Evolutionary conservation across 2,113 vertebrate genomes (phyloP).

Genomic region (Leptobrachium leishanense): DNA sequence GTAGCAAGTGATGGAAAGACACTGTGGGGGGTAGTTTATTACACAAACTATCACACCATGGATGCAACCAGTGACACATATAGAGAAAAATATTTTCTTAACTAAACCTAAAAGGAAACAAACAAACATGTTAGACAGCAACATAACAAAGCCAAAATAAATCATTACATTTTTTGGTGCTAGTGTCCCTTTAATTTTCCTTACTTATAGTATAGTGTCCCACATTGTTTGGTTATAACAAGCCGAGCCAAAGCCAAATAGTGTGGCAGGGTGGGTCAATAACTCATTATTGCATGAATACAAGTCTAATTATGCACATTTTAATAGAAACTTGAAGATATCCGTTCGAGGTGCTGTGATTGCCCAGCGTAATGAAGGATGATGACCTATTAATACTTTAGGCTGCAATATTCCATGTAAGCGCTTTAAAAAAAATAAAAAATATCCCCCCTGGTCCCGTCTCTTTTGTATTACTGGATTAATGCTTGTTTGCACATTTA

Average conservation of each 20-base stretch:
- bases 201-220: not conserved
- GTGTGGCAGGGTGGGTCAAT: slow-evolving; percentile 10
- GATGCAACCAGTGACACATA: no score
- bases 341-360: not conserved
- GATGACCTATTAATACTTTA: slow-evolving; percentile 20
- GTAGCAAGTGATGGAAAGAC: no score
- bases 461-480: slow-evolving; percentile 17
- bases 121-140: no score
- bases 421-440: not conserved
- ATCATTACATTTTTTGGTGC: no score
- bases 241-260: not conserved
- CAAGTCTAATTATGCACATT: not conserved
- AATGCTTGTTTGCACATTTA: slow-evolving; percentile 13
- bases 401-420: slow-evolving; percentile 9
- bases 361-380: slow-evolving; percentile 28
- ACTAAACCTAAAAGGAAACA: no score
- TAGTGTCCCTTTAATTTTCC: not conserved
- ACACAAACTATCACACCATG: no score
- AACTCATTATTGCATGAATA: slow-evolving; percentile 24
- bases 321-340: slow-evolving; percentile 14
- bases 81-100: no score
- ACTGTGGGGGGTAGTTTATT: no score
- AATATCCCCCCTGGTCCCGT: slow-evolving; percentile 24
- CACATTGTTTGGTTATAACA: not conserved
- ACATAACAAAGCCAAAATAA: no score